A percentile compares a stretch with the other conserved stretches of the same genome.
Evolutionary conservation across 30 jellyfish, hydroid and myxozoan species (phyloP).

Genomic region (Cassiopea xamachana): DNA sequence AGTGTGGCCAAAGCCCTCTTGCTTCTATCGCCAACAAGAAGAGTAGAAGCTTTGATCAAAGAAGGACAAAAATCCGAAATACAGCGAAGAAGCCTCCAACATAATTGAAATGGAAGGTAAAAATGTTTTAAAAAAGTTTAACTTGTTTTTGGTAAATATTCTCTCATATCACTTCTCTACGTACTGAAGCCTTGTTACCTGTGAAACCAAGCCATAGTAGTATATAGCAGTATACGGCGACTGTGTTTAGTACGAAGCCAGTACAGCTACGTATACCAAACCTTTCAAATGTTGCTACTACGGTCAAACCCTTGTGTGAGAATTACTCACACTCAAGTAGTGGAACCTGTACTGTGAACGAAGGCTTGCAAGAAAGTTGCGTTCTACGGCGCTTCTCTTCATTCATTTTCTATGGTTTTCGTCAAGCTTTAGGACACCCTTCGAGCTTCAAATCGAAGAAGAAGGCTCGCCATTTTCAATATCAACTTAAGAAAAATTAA

Average conservation of each 20-base stretch:
- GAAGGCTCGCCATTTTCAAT: constrained; percentile 66
- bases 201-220: constrained; percentile 8
- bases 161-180: not conserved
- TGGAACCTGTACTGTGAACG: constrained; percentile 23
- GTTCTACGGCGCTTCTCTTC: constrained; percentile 1
- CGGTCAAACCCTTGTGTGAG: constrained; percentile 67
- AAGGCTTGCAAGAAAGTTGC: not conserved
- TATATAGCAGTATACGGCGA: not conserved
- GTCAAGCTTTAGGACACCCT: not conserved
- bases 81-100: constrained; percentile 7
- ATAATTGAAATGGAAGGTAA: constrained; percentile 37
- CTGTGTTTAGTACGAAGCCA: constrained; percentile 10
- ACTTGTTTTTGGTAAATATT: not conserved
- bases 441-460: constrained; percentile 39
- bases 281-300: constrained; percentile 33
- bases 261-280: constrained; percentile 39
- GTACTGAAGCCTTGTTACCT: constrained; percentile 59
- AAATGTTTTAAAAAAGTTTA: not conserved
- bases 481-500: constrained; percentile 6
- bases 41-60: constrained; percentile 19
- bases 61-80: constrained; percentile 18
- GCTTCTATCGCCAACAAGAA: constrained; percentile 53
- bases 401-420: not conserved
- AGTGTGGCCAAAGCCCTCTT: constrained; percentile 83
- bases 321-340: constrained; percentile 19